Percentiles rank a stretch among this genome's conserved stretches.
Evolutionary conservation across 92 coral and sea anemone species (phyloP).

Genomic region (Phymanthus crucifer): DNA sequence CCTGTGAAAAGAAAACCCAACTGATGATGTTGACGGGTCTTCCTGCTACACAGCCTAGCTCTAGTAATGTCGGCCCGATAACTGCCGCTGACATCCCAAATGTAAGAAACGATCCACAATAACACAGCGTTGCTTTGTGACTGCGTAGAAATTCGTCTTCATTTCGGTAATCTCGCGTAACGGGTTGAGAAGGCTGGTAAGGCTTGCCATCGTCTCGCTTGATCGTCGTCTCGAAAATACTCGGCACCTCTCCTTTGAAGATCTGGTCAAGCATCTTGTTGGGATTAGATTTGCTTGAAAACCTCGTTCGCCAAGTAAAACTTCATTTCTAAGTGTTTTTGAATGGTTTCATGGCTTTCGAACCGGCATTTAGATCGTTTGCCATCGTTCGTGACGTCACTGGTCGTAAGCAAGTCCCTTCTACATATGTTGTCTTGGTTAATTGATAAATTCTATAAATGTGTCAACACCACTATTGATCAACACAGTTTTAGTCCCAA

Average conservation of each 20-base stretch:
- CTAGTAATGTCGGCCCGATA: slow-evolving; percentile 95
- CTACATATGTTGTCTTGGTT: neutral
- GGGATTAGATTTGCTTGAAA: neutral
- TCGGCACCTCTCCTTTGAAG: slow-evolving; percentile 94
- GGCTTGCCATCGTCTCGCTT: slow-evolving; percentile 76
- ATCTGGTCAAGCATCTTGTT: slow-evolving; percentile 78
- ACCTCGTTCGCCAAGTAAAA: neutral
- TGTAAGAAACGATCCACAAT: slow-evolving; percentile 92
- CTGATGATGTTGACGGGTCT: slow-evolving; percentile 77
- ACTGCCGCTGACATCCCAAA: slow-evolving; percentile 97
- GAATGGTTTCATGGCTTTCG: neutral
- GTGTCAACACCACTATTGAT: neutral
- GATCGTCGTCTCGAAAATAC: slow-evolving; percentile 84
- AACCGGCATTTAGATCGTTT: neutral
- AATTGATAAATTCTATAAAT: neutral
- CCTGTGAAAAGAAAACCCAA: slow-evolving; percentile 95
- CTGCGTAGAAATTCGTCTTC: slow-evolving; percentile 91
- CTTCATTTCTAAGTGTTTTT: neutral
- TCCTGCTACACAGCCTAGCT: slow-evolving; percentile 85
- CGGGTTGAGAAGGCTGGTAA: slow-evolving; percentile 42
- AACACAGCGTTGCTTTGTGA: slow-evolving; percentile 78
- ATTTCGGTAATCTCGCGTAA: slow-evolving; percentile 71
- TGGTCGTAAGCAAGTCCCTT: neutral
- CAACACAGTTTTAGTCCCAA: neutral
- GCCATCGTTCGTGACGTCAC: slow-evolving; percentile 26